phyloP scores from a whole-genome alignment of 2,113 vertebrate genomes.

The Pseudorasbora parva region DNA sequence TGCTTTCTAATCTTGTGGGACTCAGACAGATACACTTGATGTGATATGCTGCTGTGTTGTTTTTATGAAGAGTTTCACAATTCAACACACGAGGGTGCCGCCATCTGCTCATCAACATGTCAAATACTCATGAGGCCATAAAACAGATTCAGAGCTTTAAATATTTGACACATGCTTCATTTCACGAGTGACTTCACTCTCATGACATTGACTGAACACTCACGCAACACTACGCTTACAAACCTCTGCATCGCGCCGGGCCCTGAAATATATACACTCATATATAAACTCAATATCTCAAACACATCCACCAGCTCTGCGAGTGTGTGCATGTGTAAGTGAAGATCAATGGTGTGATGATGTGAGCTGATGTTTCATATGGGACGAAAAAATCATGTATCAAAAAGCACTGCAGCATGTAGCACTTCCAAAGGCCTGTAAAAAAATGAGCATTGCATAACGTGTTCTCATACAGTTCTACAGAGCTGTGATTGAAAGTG shows the following conservation, averaged over 20 bases:
- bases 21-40: slow-evolving; percentile 25
- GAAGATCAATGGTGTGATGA: slow-evolving; percentile 66
- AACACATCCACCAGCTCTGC: neutral
- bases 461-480: neutral
- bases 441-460: neutral
- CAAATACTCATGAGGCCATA: slow-evolving; percentile 63
- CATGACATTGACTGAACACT: neutral
- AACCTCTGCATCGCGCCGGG: neutral
- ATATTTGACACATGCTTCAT: slow-evolving; percentile 40
- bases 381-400: slow-evolving; percentile 56
- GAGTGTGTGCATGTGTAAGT: neutral
- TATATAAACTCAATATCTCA: neutral
- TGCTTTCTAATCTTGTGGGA: neutral
- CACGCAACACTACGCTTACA: neutral
- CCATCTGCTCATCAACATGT: slow-evolving; percentile 76
- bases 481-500: neutral
- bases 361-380: slow-evolving; percentile 64
- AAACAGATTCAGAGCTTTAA: slow-evolving; percentile 61
- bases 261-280: slow-evolving; percentile 11
- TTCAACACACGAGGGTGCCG: slow-evolving; percentile 60
- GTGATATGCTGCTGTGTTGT: slow-evolving; percentile 51
- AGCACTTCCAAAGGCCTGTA: neutral
- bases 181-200: slow-evolving; percentile 31
- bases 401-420: slow-evolving; percentile 55
- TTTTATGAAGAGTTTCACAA: slow-evolving; percentile 59